Base-by-base conservation (phyloP, 2,797 vertebrate species). In the Phalloptychus januarius region DNA sequence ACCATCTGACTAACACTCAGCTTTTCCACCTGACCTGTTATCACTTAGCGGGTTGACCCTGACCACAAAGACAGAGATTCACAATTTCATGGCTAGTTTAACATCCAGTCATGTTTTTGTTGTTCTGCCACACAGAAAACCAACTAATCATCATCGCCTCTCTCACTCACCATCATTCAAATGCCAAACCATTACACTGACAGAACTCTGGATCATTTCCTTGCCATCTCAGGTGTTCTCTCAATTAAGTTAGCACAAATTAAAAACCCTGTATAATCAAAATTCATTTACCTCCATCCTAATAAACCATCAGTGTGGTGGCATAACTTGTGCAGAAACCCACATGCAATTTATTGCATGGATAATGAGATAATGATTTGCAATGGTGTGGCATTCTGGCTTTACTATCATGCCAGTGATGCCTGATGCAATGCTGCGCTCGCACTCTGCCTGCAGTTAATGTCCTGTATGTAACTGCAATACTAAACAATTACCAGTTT, bases 111-210 rank as follows among this genome's bases (percentile, higher is more conserved):
- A 75, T 89, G 72, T 70, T 89, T 82, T 83, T 88, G 79, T 91
- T 84, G 76, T 78, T 82, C 79, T 79, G 58, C 72, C 18, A 85
- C 85, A 88, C 82, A 79, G 46, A 81, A 79, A 89, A 84, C 85
- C 77, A 74, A 69, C 48, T 81, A 75, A 80, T 88, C 86, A 83
- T 87, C 80, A 84, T 84, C 84, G 48, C 84, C 78, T 88, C 83
- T 87, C 89, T 89, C 81, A 46, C 90, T 93, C 91, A 91, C 91
- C 93, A 85, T 92, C 87, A 83, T 89, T 93, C 92, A 92, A 92
- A 93, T 81, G 78, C 88, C 90, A 91, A 93, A 91, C 92, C 93
- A 95, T 95, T 93, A 94, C 91, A 93, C 93, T 94, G 94, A 95
- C 93, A 95, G 91, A 95, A 94, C 94, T 93, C 94, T 93, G 82